Base-by-base conservation (phyloP, 2,797 vertebrate species). In the Kryptopterus vitreolus region DNA sequence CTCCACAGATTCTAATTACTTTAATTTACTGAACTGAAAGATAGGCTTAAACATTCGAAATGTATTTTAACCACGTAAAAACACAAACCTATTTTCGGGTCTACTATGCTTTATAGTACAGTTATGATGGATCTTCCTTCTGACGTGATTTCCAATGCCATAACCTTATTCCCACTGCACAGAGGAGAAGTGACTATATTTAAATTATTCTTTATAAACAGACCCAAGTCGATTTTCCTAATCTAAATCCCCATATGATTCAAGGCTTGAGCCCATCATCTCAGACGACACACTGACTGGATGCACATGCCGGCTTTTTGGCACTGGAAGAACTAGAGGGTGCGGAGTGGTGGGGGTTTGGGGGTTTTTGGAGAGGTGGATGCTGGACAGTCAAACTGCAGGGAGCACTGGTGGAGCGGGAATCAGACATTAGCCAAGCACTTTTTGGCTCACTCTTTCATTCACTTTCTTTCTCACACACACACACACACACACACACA, bases 341-440 rank as follows among this genome's bases (percentile, higher is more conserved):
- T 33, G 58, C n/a, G 48, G 58, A 13, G 33, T 24, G 66, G 57
- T 70, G 43, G 46, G 20, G 24, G 50, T 22, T 18, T 18, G 16
- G 20, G 52, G 18, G 48, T 52, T 55, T 18, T 55, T n/a, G 8
- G 70, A 78, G 57, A 46, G 38, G 29, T 6, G 59, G 6, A 16
- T 38, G 76, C 22, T 66, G 46, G 26, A 50, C 26, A 72, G 50
- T 72, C 20, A 55, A 46, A 63, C 74, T 52, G 62, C 50, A 82
- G 79, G 65, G 70, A 77, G 38, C 66, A 70, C 72, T 59, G 62
- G 78, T 79, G 46, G 82, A 76, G 77, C 80, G 80, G 71, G 53
- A 65, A 72, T 80, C 70, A 81, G 72, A 78, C 55, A 69, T 78
- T 78, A 50, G 52, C 81, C 70, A 78, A 74, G 61, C 24, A 66